Conservation (phyloP, 2,797 vertebrate genomes). For the Anisognathus igniventris region DNA sequence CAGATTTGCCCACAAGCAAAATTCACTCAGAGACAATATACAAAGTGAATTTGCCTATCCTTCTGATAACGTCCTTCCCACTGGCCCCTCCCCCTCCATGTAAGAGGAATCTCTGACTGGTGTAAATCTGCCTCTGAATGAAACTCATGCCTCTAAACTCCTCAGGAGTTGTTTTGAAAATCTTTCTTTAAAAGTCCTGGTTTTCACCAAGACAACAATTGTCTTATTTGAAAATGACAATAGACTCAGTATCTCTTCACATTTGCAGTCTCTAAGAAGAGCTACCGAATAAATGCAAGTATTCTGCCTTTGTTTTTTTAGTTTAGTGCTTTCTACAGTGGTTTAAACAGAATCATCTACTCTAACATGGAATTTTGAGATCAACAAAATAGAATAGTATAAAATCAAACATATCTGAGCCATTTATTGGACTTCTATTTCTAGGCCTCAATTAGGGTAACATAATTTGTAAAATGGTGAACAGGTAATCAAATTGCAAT, state of each 20-base stretch:
- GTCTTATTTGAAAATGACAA: background rate
- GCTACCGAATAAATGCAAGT: background rate
- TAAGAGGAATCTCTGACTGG: background rate
- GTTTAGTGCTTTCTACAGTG: background rate
- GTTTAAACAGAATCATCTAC: background rate
- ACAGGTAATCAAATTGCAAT: conserved; percentile 51
- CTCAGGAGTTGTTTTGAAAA: background rate
- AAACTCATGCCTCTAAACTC: background rate
- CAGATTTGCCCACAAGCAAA: background rate
- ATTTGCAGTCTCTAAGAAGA: background rate
- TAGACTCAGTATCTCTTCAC: background rate
- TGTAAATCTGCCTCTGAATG: background rate
- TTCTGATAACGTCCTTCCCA: background rate
- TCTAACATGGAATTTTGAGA: background rate
- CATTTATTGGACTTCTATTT: conserved; percentile 33
- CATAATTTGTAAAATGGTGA: conserved; percentile 36
- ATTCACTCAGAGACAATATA: background rate
- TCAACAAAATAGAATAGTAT: background rate
- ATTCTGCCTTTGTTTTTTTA: background rate
- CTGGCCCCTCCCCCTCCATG: background rate
- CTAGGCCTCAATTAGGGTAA: conserved; percentile 30
- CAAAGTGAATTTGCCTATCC: background rate
- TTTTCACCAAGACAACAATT: background rate
- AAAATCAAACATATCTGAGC: conserved; percentile 15
- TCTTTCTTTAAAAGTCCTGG: background rate